Conservation (phyloP, 2,797 vertebrate genomes). For the Rachycentron canadum region DNA sequence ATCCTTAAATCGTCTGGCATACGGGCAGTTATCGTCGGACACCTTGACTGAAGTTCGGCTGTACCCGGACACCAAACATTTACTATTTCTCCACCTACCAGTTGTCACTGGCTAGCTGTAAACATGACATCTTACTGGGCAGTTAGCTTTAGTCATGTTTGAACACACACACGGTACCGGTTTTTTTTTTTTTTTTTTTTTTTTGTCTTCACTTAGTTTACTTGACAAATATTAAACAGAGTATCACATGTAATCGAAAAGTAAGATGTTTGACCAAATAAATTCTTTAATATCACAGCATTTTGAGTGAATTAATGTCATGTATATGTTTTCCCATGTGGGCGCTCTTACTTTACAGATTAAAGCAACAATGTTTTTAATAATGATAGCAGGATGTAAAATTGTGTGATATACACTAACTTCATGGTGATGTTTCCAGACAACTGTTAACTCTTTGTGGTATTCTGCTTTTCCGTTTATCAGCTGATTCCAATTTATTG, state of each 20-base stretch:
- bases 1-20: constrained; percentile 34
- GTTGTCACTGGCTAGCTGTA: constrained; percentile 20
- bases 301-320: background rate
- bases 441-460: background rate
- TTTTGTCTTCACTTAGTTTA: background rate
- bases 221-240: background rate
- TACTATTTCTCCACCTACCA: background rate
- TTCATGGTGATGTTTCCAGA: constrained; percentile 1
- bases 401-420: too few species aligned
- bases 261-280: background rate
- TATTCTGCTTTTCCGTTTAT: background rate
- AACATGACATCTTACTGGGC: constrained; percentile 36
- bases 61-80: background rate
- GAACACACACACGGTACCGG: background rate
- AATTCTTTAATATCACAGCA: background rate
- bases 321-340: background rate
- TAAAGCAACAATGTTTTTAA: background rate
- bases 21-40: background rate
- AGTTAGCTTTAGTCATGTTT: constrained; percentile 15
- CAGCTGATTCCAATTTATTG: background rate
- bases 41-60: constrained; percentile 8
- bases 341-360: background rate
- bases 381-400: background rate
- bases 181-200: too few species aligned
- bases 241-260: background rate